Conservation (phyloP, 2,888 invertebrate genomes). For the Spatulosminthurus flaviceps region DNA sequence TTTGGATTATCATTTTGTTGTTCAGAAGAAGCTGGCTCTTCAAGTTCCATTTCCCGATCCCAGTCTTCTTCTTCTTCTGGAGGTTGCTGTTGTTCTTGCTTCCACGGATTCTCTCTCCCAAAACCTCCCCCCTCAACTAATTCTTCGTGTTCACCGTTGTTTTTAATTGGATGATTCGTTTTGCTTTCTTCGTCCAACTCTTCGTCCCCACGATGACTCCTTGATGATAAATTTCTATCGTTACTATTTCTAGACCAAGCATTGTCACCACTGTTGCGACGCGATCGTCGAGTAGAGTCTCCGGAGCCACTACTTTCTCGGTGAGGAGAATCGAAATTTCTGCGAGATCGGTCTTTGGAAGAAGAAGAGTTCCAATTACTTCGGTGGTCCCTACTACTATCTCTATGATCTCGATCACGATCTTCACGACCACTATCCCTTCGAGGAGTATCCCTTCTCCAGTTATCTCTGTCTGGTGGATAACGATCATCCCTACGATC, state of each 20-base stretch:
- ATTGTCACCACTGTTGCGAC: not conserved
- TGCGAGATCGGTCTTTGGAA: not conserved
- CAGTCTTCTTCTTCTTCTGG: too few species aligned
- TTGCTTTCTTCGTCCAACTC: not conserved
- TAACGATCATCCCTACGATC: conserved; percentile 47
- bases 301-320: conserved; percentile 79
- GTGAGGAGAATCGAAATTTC: conserved; percentile 66
- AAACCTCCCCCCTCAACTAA: not conserved
- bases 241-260: conserved; percentile 2
- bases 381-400: conserved; percentile 52
- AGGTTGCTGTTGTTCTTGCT: too few species aligned
- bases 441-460: conserved; percentile 25
- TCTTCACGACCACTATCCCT: not conserved
- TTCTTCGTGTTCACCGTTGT: conserved; percentile 34
- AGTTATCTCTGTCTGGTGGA: not conserved
- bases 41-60: too few species aligned
- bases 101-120: not conserved
- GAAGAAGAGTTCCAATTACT: conserved; percentile 22
- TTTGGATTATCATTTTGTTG: too few species aligned
- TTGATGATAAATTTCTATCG: not conserved
- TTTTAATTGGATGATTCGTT: conserved; percentile 26
- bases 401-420: conserved; percentile 45
- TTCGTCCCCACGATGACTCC: too few species aligned
- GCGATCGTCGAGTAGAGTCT: not conserved
- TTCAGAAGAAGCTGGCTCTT: too few species aligned